Percentiles rank a stretch among this genome's conserved stretches.
These are phyloP conservation scores for Hyaena hyaena DNA, from an alignment of 2,113 vertebrate genomes.

Conservation along the genomic window DNA sequence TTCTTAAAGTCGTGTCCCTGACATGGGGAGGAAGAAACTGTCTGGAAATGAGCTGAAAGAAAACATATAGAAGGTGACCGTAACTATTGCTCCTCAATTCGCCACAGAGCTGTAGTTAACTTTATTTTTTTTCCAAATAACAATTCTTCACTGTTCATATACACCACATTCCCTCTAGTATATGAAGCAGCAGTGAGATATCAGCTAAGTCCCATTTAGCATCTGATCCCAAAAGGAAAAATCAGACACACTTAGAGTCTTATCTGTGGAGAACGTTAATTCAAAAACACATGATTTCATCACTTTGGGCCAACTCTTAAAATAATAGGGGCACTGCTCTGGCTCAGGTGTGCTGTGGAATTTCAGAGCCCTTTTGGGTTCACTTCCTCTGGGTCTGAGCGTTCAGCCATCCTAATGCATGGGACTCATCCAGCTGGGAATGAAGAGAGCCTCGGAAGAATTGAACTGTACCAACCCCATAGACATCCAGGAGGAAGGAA, in stretches of 20 bases:
- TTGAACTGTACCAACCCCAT: not conserved
- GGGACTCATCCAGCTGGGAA: not conserved
- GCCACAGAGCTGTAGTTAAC: not conserved
- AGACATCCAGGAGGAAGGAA: not conserved
- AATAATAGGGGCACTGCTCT: not conserved
- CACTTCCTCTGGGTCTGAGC: not conserved
- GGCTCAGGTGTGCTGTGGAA: not conserved
- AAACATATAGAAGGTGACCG: not conserved
- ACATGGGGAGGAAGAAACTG: not conserved
- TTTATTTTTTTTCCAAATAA: conserved; percentile 54
- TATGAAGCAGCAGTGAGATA: not conserved
- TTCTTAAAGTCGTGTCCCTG: not conserved
- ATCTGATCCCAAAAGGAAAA: not conserved
- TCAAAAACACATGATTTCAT: not conserved
- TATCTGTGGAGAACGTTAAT: not conserved
- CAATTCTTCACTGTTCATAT: not conserved
- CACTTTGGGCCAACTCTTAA: not conserved
- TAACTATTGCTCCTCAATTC: not conserved
- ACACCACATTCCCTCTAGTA: not conserved
- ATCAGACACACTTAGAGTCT: not conserved
- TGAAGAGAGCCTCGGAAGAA: not conserved
- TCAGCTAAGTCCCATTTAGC: not conserved
- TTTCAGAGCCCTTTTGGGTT: not conserved
- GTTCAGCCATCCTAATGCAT: not conserved
- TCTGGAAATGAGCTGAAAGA: conserved; percentile 10